Evolutionary conservation across 2,797 vertebrate species (phyloP), one percentile per base, ranked within the genome.

Genomic region (Thalassophryne amazonica): DNA sequence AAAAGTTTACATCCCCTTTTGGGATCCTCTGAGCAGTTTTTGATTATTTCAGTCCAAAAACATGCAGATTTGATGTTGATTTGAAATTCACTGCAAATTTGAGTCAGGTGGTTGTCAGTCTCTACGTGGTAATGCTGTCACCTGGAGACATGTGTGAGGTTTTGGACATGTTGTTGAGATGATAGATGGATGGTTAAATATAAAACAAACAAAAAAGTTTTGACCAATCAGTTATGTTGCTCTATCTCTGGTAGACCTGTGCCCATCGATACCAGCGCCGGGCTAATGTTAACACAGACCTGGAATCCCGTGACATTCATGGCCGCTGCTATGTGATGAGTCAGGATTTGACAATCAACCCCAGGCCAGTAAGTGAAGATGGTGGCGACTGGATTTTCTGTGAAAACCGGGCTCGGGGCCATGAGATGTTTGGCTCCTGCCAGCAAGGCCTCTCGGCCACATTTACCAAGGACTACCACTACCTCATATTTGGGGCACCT

Each of bases 361-460:
- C 62, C 0, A 0, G 0, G 0, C 12, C 33, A n/a, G n/a, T n/a
- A 0, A 62, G 65, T 0, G 94, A 94, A 70, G 94, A 97, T 5
- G 93, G 94, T 3, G 94, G 88, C 6, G 67, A 68, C 1, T 99
- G 95, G 95, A 93, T 89, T 56, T 97, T 99, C 70, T 99, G 97
- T 28, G 84, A 91, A 0, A 86, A 90, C 5, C 91, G 95, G 13
- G 3, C 58, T 41, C 84, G 87, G 67, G 94, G 95, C 30, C 97
- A 99, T 3, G 95, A 95, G 81, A 87, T 89, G 51, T 99, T 96
- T 46, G 97, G 97, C 38, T 94, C 94, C 69, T 99, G 97, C 74
- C 97, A 99, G 83, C 97, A 99, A 87, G 97, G 97, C 28, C 72
- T 98, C 40, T 93, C 97, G 3, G 96, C 94, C 56, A 92, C 91